Conservation (phyloP, 2,797 vertebrate species). For the Hoplostethus atlanticus region DNA sequence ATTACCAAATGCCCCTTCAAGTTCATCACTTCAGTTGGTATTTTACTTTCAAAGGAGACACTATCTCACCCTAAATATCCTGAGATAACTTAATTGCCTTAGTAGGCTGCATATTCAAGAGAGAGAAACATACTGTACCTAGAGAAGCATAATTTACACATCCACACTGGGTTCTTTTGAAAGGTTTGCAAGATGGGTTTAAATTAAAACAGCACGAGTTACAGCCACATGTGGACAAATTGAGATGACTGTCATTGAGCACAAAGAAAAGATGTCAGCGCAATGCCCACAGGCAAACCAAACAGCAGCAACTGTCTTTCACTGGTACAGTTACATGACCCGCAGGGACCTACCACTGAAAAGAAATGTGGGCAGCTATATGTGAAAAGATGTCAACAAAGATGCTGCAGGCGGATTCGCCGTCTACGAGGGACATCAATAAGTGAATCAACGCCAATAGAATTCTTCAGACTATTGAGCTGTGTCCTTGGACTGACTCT, state of each 20-base stretch:
- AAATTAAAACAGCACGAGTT: too few species aligned
- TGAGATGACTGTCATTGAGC: slow-evolving; percentile 7
- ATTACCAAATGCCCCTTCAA: too few species aligned
- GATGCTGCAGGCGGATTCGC: background rate
- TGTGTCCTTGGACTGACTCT: background rate
- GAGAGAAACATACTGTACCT: too few species aligned
- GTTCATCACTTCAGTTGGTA: too few species aligned
- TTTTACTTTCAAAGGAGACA: too few species aligned
- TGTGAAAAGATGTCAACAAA: slow-evolving; percentile 6
- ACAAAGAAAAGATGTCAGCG: background rate
- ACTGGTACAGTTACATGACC: slow-evolving; percentile 3
- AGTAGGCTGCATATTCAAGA: too few species aligned
- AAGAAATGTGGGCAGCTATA: background rate
- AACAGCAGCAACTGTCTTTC: background rate
- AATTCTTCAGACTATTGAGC: background rate
- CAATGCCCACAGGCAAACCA: slow-evolving; percentile 8
- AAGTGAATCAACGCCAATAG: background rate
- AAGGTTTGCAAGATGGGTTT: too few species aligned
- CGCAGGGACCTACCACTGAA: background rate
- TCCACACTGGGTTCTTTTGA: too few species aligned
- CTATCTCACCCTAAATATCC: too few species aligned
- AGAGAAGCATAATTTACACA: too few species aligned
- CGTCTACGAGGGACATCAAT: background rate
- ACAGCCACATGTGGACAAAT: background rate
- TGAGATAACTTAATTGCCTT: too few species aligned